Evolutionary conservation across 2,797 vertebrate genomes (phyloP), one percentile per base, ranked within the genome.

Genomic region (Adrianichthys oophorus): DNA sequence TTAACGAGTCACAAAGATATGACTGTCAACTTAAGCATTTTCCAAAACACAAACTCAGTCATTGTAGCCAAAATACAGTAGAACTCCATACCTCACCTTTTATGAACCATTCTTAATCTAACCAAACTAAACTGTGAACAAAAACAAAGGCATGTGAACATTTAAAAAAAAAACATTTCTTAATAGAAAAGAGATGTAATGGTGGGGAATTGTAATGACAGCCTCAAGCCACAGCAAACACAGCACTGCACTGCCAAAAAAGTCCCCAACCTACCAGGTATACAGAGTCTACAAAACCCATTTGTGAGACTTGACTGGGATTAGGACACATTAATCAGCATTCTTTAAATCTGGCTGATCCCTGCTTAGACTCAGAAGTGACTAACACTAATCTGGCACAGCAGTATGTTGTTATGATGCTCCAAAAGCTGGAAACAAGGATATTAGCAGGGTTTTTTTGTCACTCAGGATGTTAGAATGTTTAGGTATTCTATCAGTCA

Each of bases 241-340:
- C 45, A 48, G 63, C 66, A 3, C 41, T 21, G 23, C 62, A 42
- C 16, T 51, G 69, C 76, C 69, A 80, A 75, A 65, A 68, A 51
- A 26, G 48, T 65, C 49, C 51, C 52, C 49, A 50, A 63, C 21
- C 59, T 69, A 77, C 78, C 61, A 80, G 63, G 52, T 72, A 70
- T 26, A 67, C 64, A 19, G 29, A 26, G 64, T 21, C 63, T 52
- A 15, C 41, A 4, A 52, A 3, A 52, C 59, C 12, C 26, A 62
- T 51, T 41, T 55, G 67, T 46, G 70, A 7, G 37, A 65, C 69
- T 75, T 53, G 65, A 68, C 56, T 65, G 65, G 60, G 68, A 86
- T 72, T 74, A 78, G 0, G 7, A 47, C 42, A 19, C 0, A 23
- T 71, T 77, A 82, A 85, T 86, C 69, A 80, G 68, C 62, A 47